These are phyloP conservation scores for Cebidichthys violaceus DNA, from an alignment of 2,113 vertebrate species.

Conservation along the genomic window DNA sequence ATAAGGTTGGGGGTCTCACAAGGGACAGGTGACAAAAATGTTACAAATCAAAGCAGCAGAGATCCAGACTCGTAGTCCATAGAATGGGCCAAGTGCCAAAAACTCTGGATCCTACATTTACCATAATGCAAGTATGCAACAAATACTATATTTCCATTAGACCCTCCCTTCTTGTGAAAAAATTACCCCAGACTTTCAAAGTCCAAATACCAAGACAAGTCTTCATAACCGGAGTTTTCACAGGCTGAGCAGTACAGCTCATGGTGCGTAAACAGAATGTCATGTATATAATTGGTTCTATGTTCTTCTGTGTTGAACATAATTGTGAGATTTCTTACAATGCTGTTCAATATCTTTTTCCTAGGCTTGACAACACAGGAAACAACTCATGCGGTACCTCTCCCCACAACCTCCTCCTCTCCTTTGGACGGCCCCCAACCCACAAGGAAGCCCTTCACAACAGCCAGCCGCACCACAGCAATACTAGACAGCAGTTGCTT, in stretches of 20 bases:
- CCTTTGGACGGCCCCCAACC: not conserved
- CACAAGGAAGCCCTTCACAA: not conserved
- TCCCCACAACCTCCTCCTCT: not conserved
- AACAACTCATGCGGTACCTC: not conserved
- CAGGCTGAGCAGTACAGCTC: not conserved
- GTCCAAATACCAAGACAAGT: too few species aligned
- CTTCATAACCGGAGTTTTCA: not conserved
- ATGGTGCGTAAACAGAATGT: not conserved
- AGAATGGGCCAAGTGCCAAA: not conserved
- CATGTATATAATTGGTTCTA: not conserved
- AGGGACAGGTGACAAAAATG: not conserved
- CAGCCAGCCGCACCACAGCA: not conserved
- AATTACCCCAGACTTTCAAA: too few species aligned
- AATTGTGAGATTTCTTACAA: not conserved
- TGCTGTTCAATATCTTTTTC: not conserved
- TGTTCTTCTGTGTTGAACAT: not conserved
- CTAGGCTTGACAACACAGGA: slow-evolving; percentile 18
- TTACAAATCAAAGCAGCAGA: not conserved
- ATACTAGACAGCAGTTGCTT: slow-evolving; percentile 21
- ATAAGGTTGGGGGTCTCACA: too few species aligned
- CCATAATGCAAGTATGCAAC: not conserved
- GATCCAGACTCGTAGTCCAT: not conserved
- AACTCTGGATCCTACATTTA: not conserved
- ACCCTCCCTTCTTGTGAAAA: not conserved
- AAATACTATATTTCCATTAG: not conserved